A percentile compares a stretch with the other conserved stretches of the same genome.
Conservation (phyloP, 2,113 vertebrate species). For the Mormoops blainvillei region DNA sequence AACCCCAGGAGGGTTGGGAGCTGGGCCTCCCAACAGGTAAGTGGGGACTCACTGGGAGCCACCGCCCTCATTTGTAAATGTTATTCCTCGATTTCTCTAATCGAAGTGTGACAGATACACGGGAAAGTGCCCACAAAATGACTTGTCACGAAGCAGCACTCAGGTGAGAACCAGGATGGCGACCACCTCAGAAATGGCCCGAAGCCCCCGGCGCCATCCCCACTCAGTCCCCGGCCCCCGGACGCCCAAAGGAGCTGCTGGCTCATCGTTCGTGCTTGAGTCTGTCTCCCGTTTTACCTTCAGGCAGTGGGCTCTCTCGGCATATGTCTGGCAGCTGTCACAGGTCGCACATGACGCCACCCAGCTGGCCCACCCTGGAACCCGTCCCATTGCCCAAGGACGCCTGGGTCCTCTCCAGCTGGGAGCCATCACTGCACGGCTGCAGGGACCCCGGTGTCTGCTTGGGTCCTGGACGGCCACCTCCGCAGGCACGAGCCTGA, state of each 20-base stretch:
- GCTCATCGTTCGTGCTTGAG: rapidly evolving
- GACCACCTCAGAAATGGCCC: rapidly evolving
- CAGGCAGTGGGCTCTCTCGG: rapidly evolving
- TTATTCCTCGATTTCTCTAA: not conserved
- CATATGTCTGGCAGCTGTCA: rapidly evolving
- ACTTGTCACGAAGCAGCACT: rapidly evolving
- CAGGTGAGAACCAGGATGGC: rapidly evolving
- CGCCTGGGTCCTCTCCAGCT: not conserved
- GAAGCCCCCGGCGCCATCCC: rapidly evolving
- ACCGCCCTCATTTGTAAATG: not conserved
- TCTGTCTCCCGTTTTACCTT: too few species aligned
- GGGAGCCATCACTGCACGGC: rapidly evolving
- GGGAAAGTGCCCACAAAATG: rapidly evolving
- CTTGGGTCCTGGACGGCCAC: not conserved
- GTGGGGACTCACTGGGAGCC: not conserved
- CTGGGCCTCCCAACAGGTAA: not conserved
- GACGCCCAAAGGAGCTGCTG: rapidly evolving
- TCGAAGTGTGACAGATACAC: not conserved
- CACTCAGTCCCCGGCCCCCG: rapidly evolving
- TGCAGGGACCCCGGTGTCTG: rapidly evolving
- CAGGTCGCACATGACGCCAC: rapidly evolving
- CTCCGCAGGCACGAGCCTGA: too few species aligned
- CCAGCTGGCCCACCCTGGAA: rapidly evolving
- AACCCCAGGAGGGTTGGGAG: not conserved
- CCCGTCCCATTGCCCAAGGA: rapidly evolving